Base-by-base conservation (phyloP, 2,113 vertebrate genomes). In the Centropristis striata region DNA sequence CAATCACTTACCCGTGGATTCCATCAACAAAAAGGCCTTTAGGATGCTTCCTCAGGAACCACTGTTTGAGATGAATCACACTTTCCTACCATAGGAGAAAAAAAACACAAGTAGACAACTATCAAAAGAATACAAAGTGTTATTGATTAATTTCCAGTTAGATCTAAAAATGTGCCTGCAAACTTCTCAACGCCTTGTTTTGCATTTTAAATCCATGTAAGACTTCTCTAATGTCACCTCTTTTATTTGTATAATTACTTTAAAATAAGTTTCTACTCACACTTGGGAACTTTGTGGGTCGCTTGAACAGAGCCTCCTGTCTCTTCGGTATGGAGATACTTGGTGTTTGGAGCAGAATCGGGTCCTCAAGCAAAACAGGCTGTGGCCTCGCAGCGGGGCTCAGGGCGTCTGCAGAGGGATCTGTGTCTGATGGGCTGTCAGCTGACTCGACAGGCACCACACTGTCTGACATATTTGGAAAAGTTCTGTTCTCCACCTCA, bases 11-110 rank as follows among this genome's bases (percentile, higher is more conserved):
- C 95, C 65, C 6, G 14, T 88, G 89, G 53, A 90, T 75, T 57
- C 95, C 95, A 59, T 95, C 92, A 16, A 96, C 88, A 86, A 88
- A 94, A 37, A 96, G 81, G 15, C 92, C 92, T 1, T 63, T 76
- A 4, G 4, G 58, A 66, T 74, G 88, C 10, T 71, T 81, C 64
- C 83, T 92, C 53, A 95, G 44, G n/a, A 81, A 67, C 95, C 95
- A 96, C 4, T 90, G 50, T n/a, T 41, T 85, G 20, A 96, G 90
- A 74, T 91, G 59, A 89, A 95, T 85, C 37, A 75, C 77, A n/a
- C 51, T 89, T 13, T 85, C 87, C 95, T 95, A 77, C 57, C 25
- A 80, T 76, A 66, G 0, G 23, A 5, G n/a, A 61, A 50, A 79
- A 72, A 16, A 47, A 16, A 12, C 3, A 7, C 11, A 44, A 2